Percentiles rank a stretch among this genome's conserved stretches.
Evolutionary conservation across 2,797 vertebrate species (phyloP).

Genomic region (Pempheris klunzingeri): DNA sequence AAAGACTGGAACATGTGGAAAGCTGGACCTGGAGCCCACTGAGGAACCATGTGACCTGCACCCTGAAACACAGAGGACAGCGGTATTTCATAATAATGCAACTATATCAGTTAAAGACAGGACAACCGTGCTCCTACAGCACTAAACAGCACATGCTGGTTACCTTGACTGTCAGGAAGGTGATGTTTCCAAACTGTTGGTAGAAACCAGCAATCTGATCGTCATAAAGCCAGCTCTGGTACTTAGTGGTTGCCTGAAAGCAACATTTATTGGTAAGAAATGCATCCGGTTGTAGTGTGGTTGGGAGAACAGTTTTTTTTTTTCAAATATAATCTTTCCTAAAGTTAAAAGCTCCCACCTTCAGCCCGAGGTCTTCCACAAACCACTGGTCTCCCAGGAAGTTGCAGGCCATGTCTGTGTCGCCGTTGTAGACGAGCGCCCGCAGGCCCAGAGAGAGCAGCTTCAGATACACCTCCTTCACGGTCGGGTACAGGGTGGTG

Average conservation of each 20-base stretch:
- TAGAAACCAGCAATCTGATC: slow-evolving; percentile 86
- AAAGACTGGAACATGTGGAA: slow-evolving; percentile 86
- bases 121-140: background rate
- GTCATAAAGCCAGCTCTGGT: slow-evolving; percentile 78
- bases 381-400: slow-evolving; percentile 89
- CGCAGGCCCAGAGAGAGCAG: slow-evolving; percentile 80
- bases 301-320: no score
- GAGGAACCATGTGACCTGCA: slow-evolving; percentile 89
- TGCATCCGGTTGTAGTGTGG: background rate
- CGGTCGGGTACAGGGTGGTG: slow-evolving; percentile 66
- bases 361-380: slow-evolving; percentile 82
- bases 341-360: slow-evolving; percentile 63
- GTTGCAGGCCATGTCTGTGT: slow-evolving; percentile 89
- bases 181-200: slow-evolving; percentile 84
- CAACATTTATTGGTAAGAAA: slow-evolving; percentile 2
- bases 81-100: background rate
- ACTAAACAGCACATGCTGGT: slow-evolving; percentile 1
- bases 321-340: background rate
- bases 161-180: slow-evolving; percentile 87
- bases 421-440: slow-evolving; percentile 87
- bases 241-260: slow-evolving; percentile 74
- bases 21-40: slow-evolving; percentile 87
- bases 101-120: background rate
- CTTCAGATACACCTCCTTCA: slow-evolving; percentile 83
- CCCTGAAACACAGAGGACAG: slow-evolving; percentile 77